Evolutionary conservation across 2,113 vertebrate species (phyloP).

Genomic region (Argyrosomus japonicus): DNA sequence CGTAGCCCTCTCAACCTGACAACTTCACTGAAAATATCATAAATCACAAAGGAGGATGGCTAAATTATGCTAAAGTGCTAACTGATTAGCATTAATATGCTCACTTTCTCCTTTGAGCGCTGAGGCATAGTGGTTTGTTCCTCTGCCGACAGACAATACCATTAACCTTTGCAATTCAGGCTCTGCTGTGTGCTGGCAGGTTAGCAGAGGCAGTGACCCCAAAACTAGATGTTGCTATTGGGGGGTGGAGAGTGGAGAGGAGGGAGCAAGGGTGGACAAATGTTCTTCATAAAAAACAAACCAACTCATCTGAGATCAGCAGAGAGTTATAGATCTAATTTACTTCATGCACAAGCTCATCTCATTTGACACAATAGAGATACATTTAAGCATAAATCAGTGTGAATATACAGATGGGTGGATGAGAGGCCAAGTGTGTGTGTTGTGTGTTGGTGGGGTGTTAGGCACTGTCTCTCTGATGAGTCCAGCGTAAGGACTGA

Average conservation of each 20-base stretch:
- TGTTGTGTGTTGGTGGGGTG: constrained; percentile 8
- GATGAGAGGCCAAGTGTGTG: background rate
- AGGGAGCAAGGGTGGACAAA: constrained; percentile 73
- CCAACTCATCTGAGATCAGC: constrained; percentile 85
- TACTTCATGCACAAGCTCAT: constrained; percentile 88
- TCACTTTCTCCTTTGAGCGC: constrained; percentile 82
- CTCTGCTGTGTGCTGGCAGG: constrained; percentile 86
- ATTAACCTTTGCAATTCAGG: constrained; percentile 99
- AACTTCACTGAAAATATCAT: constrained; percentile 71
- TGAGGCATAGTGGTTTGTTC: constrained; percentile 84
- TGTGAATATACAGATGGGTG: constrained; percentile 37
- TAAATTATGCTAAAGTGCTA: constrained; percentile 84
- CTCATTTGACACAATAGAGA: constrained; percentile 90
- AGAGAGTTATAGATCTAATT: constrained; percentile 94
- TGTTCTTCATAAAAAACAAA: constrained; percentile 80
- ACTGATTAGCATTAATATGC: constrained; percentile 83
- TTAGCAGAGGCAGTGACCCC: constrained; percentile 94
- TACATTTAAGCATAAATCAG: constrained; percentile 93
- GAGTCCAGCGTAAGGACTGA: background rate
- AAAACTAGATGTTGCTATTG: constrained; percentile 93
- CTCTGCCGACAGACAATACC: constrained; percentile 93
- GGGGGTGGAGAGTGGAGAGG: constrained; percentile 71
- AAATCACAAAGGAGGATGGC: constrained; percentile 78
- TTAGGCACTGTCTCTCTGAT: background rate
- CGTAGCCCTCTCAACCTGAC: constrained; percentile 66